Evolutionary conservation across 2,888 invertebrate genomes (phyloP).

Genomic region (Pogonocherus hispidulus): DNA sequence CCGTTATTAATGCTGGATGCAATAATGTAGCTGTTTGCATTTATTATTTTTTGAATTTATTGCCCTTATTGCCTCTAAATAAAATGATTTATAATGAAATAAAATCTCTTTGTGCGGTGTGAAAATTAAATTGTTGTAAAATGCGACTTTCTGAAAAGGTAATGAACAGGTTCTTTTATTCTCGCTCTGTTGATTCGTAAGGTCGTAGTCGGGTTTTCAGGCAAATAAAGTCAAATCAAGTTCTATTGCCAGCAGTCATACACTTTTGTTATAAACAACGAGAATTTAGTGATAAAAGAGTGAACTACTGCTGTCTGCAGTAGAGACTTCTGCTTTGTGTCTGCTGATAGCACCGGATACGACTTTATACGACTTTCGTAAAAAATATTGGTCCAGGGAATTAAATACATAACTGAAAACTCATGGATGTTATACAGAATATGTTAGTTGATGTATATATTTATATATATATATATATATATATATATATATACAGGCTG

Average conservation of each 20-base stretch:
- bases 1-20: conserved; percentile 29
- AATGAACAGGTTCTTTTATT: conserved; percentile 1
- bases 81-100: conserved; percentile 6
- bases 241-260: background rate
- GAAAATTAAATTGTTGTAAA: conserved; percentile 1
- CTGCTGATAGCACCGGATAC: too few species aligned
- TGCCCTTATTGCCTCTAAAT: conserved; percentile 5
- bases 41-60: conserved; percentile 25
- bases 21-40: conserved; percentile 15
- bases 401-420: too few species aligned
- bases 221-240: background rate
- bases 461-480: too few species aligned
- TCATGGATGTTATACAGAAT: too few species aligned
- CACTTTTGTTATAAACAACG: background rate
- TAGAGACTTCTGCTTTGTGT: too few species aligned
- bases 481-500: too few species aligned
- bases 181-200: background rate
- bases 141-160: background rate
- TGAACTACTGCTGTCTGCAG: too few species aligned
- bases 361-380: too few species aligned
- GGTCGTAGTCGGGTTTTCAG: background rate
- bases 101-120: conserved; percentile 10
- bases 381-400: too few species aligned
- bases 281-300: background rate
- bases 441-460: too few species aligned